A percentile compares a stretch with the other conserved stretches of the same genome.
Evolutionary conservation across 1,140 invertebrate species (phyloP).

Genomic region (Berghia stephanieae): DNA sequence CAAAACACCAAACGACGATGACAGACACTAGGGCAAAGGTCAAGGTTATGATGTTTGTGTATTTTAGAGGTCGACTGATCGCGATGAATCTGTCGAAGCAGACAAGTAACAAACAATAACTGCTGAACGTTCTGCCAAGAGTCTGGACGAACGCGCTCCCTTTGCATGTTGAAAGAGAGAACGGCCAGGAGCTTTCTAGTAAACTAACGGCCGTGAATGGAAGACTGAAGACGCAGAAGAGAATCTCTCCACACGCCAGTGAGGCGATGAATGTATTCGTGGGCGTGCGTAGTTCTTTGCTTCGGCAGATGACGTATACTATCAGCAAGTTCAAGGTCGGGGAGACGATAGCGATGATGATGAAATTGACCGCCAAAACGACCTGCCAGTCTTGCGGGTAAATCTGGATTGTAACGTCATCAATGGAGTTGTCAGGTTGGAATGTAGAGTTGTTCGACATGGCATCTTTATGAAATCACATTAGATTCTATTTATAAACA

Average conservation of each 20-base stretch:
- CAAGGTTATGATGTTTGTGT: constrained; percentile 31
- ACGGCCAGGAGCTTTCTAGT: constrained; percentile 20
- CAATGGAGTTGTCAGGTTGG: not conserved
- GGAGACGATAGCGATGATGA: constrained; percentile 31
- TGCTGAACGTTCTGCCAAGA: constrained; percentile 31
- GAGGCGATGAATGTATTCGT: constrained; percentile 43
- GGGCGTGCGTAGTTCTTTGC: constrained; percentile 35
- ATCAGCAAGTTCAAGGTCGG: constrained; percentile 34
- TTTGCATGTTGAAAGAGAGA: constrained; percentile 23
- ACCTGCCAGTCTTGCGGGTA: no score
- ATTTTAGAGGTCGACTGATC: constrained; percentile 39
- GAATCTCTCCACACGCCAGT: constrained; percentile 32
- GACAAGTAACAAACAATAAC: constrained; percentile 36
- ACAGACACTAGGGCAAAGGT: constrained; percentile 16
- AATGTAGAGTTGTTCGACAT: not conserved
- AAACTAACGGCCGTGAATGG: constrained; percentile 31
- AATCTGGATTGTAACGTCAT: no score
- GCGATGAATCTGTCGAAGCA: constrained; percentile 40
- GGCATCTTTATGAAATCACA: not conserved
- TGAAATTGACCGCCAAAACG: constrained; percentile 18
- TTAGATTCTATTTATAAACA: constrained; percentile 4
- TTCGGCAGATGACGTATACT: constrained; percentile 35
- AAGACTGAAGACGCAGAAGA: constrained; percentile 33
- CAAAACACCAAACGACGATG: constrained; percentile 28
- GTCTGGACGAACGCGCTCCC: constrained; percentile 29